phyloP scores from a whole-genome alignment of 2,888 invertebrate genomes.

The Lasioglossum zephyrum region DNA sequence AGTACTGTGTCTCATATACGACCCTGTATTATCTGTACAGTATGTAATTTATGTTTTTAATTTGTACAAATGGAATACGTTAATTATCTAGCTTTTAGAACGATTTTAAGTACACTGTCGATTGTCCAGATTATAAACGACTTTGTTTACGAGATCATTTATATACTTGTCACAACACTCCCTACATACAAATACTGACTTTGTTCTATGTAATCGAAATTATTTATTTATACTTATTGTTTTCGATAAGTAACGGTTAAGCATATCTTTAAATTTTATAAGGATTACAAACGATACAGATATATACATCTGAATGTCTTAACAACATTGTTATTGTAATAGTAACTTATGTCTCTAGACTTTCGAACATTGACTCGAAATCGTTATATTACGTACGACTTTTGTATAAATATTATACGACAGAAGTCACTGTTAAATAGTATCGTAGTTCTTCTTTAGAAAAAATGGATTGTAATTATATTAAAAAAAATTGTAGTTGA shows the following conservation, averaged over 20 bases:
- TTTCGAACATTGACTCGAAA: constrained; percentile 63
- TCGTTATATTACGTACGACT: constrained; percentile 66
- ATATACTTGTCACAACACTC: background rate
- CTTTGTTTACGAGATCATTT: background rate
- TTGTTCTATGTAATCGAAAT: background rate
- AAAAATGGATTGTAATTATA: constrained; percentile 74
- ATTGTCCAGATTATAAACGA: constrained; percentile 45
- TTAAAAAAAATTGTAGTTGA: constrained; percentile 70
- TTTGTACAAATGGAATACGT: constrained; percentile 69
- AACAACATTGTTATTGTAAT: constrained; percentile 54
- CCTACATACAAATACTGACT: background rate
- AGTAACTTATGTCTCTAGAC: constrained; percentile 52
- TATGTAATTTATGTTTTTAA: constrained; percentile 70
- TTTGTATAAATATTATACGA: constrained; percentile 40
- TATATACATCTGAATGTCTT: constrained; percentile 32
- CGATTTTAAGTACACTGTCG: constrained; percentile 56
- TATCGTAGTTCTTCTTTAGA: constrained; percentile 70
- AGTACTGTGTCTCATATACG: constrained; percentile 28
- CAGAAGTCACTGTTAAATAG: constrained; percentile 72
- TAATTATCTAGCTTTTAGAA: constrained; percentile 50
- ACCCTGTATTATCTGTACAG: constrained; percentile 68
- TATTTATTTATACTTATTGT: background rate
- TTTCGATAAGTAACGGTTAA: constrained; percentile 62
- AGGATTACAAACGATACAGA: constrained; percentile 35
- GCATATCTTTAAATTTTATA: constrained; percentile 72